Conservation (phyloP, 2,888 invertebrate genomes). For the Scaptodrosophila latifasciaeformis region DNA sequence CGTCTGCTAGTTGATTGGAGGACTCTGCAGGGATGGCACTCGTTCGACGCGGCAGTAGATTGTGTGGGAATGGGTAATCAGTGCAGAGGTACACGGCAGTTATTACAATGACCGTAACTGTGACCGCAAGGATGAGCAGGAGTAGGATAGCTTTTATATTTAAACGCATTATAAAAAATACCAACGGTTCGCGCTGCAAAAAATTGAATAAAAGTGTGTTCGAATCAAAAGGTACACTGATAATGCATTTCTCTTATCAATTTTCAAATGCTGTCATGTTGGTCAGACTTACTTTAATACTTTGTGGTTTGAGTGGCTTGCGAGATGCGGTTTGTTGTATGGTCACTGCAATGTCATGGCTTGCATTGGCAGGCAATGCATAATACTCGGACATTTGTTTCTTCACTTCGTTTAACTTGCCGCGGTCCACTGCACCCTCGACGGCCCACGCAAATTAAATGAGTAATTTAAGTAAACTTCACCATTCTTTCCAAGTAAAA, state of each 20-base stretch:
- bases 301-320: conserved; percentile 28
- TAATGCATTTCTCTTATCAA: no score
- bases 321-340: no score
- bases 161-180: conserved; percentile 83
- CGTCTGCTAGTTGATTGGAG: conserved; percentile 20
- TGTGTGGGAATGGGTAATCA: conserved; percentile 76
- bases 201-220: background rate
- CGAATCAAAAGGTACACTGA: no score
- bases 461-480: no score
- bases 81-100: no score
- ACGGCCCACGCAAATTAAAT: no score
- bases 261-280: no score
- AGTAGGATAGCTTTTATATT: conserved; percentile 85
- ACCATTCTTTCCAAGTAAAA: no score
- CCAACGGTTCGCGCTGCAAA: conserved; percentile 71
- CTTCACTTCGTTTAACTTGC: no score
- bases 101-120: conserved; percentile 81
- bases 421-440: no score
- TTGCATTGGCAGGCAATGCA: conserved; percentile 24
- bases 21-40: no score
- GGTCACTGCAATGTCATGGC: no score
- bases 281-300: conserved; percentile 38
- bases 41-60: conserved; percentile 58
- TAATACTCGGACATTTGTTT: conserved; percentile 43
- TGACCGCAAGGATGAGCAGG: conserved; percentile 79